Percentiles rank a stretch among this genome's conserved stretches.
Conservation (phyloP, 2,797 vertebrate species). For the Arctocebus calabarensis region DNA sequence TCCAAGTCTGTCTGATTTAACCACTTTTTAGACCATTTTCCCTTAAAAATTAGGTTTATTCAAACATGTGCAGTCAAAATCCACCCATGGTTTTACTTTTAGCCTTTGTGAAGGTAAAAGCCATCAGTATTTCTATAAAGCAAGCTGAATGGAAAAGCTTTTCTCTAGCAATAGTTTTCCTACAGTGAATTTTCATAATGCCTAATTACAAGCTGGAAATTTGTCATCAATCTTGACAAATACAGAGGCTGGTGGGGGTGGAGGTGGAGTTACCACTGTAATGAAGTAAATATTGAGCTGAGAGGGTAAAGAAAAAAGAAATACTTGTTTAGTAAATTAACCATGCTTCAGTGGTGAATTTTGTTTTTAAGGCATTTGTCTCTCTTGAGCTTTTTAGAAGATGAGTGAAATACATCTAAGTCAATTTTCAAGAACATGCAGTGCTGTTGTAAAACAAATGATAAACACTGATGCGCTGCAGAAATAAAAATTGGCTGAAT, state of each 20-base stretch:
- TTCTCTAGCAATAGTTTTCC: conserved; percentile 24
- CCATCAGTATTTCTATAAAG: conserved; percentile 41
- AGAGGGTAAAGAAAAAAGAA: background rate
- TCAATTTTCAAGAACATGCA: conserved; percentile 48
- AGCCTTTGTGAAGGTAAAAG: conserved; percentile 9
- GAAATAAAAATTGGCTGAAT: conserved; percentile 63
- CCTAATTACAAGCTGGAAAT: conserved; percentile 62
- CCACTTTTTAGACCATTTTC: background rate
- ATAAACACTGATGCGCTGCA: conserved; percentile 43
- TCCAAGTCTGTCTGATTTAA: background rate
- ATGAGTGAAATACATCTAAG: conserved; percentile 49
- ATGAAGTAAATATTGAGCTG: conserved; percentile 53
- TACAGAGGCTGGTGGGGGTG: background rate
- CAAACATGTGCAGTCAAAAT: background rate
- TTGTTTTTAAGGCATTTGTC: conserved; percentile 61
- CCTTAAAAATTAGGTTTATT: background rate
- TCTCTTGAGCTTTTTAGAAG: conserved; percentile 58
- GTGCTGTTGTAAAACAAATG: conserved; percentile 67
- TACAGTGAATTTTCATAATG: conserved; percentile 62
- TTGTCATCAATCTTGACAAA: conserved; percentile 65
- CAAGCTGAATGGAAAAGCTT: conserved; percentile 22
- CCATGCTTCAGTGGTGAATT: conserved; percentile 39
- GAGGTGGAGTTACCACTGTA: background rate
- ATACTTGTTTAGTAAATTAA: conserved; percentile 51
- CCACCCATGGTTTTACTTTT: background rate